Evolutionary conservation across 2,888 invertebrate species (phyloP).

Genomic region (Stenoptilia bipunctidactyla): DNA sequence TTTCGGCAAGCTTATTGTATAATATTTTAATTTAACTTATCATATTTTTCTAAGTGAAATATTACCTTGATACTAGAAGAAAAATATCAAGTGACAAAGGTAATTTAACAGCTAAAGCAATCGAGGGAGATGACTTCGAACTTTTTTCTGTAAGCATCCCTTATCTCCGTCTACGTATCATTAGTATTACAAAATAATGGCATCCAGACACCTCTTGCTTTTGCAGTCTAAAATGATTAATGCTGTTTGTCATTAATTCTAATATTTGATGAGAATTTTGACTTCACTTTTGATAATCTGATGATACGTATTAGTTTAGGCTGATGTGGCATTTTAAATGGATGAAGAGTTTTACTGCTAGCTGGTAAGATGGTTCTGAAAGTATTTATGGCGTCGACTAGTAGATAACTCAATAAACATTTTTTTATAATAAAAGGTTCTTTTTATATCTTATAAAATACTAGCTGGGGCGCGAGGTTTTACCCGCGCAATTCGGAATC

Average conservation of each 20-base stretch:
- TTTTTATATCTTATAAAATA: no score
- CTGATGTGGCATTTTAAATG: conserved; percentile 67
- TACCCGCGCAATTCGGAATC: no score
- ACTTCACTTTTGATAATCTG: conserved; percentile 66
- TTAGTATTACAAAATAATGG: conserved; percentile 72
- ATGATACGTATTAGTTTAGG: conserved; percentile 67
- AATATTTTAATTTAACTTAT: background rate
- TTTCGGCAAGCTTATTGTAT: background rate
- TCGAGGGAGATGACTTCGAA: conserved; percentile 47
- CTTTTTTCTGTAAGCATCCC: conserved; percentile 47
- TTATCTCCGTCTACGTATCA: conserved; percentile 50
- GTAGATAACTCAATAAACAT: no score
- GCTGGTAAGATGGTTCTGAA: no score
- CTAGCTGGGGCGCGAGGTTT: no score
- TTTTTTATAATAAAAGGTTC: no score
- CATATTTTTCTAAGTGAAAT: background rate
- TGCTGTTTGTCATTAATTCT: conserved; percentile 68
- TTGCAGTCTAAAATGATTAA: conserved; percentile 65
- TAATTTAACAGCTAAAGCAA: conserved; percentile 18
- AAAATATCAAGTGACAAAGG: conserved; percentile 16
- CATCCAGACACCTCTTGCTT: conserved; percentile 69
- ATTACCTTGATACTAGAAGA: background rate
- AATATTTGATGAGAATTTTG: conserved; percentile 72
- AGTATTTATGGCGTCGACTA: no score
- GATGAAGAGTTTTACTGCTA: no score